Conservation (phyloP, 2,113 vertebrate species). For the Columba janthina region DNA sequence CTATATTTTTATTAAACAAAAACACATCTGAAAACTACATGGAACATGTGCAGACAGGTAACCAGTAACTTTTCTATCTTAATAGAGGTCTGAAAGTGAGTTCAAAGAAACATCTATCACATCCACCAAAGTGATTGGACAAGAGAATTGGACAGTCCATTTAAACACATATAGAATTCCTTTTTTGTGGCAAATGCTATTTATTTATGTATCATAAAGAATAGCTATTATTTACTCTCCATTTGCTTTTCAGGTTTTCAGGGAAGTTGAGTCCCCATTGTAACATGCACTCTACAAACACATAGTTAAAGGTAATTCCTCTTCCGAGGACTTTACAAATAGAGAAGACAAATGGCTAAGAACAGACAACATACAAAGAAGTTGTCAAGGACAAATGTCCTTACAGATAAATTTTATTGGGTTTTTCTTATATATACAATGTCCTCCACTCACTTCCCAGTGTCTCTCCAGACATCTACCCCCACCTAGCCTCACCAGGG, state of each 20-base stretch:
- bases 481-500: neutral
- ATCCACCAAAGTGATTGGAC: neutral
- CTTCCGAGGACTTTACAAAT: slow-evolving; percentile 22
- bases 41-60: neutral
- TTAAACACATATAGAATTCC: neutral
- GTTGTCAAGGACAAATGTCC: slow-evolving; percentile 21
- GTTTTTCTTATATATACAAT: neutral
- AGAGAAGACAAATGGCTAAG: slow-evolving; percentile 42
- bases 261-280: neutral
- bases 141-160: neutral
- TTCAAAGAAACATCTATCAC: neutral
- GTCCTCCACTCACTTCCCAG: neutral
- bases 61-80: neutral
- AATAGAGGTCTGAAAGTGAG: neutral
- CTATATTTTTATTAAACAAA: neutral
- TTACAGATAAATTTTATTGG: slow-evolving; percentile 4
- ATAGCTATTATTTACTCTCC: neutral
- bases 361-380: slow-evolving; percentile 26
- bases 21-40: neutral
- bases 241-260: slow-evolving; percentile 12
- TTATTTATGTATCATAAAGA: slow-evolving; percentile 43
- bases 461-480: neutral
- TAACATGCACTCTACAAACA: neutral
- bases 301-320: slow-evolving; percentile 22
- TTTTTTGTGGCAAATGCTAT: neutral